Base-by-base conservation (phyloP, 2,113 vertebrate genomes). In the Ivindomyrus marchei region DNA sequence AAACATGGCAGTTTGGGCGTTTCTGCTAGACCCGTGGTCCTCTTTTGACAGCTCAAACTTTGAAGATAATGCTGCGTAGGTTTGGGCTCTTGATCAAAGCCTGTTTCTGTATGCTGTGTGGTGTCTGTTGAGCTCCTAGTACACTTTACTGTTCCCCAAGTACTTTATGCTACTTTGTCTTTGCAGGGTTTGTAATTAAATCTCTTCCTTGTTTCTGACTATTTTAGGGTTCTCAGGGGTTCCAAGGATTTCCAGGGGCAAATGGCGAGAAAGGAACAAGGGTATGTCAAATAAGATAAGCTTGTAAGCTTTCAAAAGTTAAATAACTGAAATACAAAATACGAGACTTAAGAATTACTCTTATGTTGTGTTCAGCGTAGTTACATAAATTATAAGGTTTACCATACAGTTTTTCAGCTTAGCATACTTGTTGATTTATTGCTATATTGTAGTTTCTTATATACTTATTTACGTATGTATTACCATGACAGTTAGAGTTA, bases 231-330 rank as follows among this genome's bases (percentile, higher is more conserved):
- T 99, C 98, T 1, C 96, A 98, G 31, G 98, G 98, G 91, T 99
- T 99, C 95, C 97, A 98, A 93, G 98, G 98, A 89, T 99, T 99
- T 90, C 96, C 97, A 19, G 98, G 98, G 1, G 96, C 98, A 94
- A 99, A 98, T 0, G 98, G 98, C 92, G 98, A 99, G 94, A 99
- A 99, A 92, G 98, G 98, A 85, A 96, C 97, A 90, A 95, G 98
- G 97, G 98, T 99, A 97, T 93, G 97, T 92, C 6, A 84, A 1
- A 0, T 21, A 85, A 70, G 10, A 66, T 87, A 88, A 80, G 70
- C 90, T 87, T 52, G 92, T 92, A 36, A 89, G 90, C 91, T 92
- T 91, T 88, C 46, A 77, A 90, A 88, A 53, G 9, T 49, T 85
- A 47, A 47, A 49, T 24, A 47, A 49, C 21, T 11, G 24, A 46